Evolutionary conservation across 1,140 invertebrate species (phyloP), one percentile per base, ranked within the genome.

Genomic region (Ceratosolen fusciceps): DNA sequence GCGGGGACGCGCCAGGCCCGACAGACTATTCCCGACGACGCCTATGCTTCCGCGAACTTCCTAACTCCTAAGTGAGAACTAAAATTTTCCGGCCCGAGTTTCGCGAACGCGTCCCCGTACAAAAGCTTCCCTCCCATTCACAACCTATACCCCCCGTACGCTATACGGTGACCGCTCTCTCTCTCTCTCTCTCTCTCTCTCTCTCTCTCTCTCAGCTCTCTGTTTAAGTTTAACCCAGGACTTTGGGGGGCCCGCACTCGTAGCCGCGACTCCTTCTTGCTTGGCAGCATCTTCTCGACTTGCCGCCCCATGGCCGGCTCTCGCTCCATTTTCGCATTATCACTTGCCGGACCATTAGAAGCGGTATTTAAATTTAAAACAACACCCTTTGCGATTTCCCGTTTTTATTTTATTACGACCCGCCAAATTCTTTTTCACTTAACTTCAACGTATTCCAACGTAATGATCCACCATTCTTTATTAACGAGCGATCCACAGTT

Each of bases 91-190:
- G 24, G 39, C 43, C 2, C 26, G 62, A 37, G 62, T 43, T 37
- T 37, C 37, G 62, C 62, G 26, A 43, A 37, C 34, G 19, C 37
- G 43, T 29, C 1, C 54, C 16, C 60, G 37, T 65, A 75, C 74
- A 75, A 75, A 67, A 75, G 74, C 58, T 62, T 24, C 67, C 9
- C 24, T 21, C 43, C 26, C 70, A 72, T 75, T 47, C 74, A 52
- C 24, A 24, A 12, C 19, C 39, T 34, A 3, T 26, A 70, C 0
- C 67, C 67, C 43, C 16, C 26, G 37, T n/a, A n/a, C n/a, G n/a
- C n/a, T n/a, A n/a, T n/a, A n/a, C n/a, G n/a, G n/a, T n/a, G n/a
- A n/a, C 58, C 72, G 58, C 21, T 9, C 10, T 7, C 12, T 56
- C 39, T 37, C 19, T 8, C 34, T 21, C 24, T 7, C n/a, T 16